Percentiles rank a stretch among this genome's conserved stretches.
These are phyloP conservation scores for Hedya salicella DNA, from an alignment of 2,888 invertebrate species.

Conservation along the genomic window DNA sequence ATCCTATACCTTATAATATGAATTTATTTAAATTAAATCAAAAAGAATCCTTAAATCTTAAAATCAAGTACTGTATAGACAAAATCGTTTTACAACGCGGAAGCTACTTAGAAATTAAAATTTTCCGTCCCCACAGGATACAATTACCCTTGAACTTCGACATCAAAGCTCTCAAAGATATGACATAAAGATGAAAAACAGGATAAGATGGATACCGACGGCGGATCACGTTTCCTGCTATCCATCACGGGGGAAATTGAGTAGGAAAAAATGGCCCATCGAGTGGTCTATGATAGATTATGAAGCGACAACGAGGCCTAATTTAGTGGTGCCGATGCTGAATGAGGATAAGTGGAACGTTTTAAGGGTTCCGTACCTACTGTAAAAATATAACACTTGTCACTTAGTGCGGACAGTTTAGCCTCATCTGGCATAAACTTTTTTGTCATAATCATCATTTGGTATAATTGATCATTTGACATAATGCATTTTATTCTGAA, in stretches of 20 bases:
- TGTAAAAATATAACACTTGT: too few species aligned
- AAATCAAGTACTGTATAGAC: background rate
- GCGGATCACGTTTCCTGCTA: conserved; percentile 27
- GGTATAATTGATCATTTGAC: too few species aligned
- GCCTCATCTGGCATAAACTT: too few species aligned
- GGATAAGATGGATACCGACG: conserved; percentile 20
- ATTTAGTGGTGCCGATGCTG: background rate
- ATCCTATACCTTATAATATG: too few species aligned
- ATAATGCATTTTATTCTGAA: too few species aligned
- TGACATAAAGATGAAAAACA: conserved; percentile 18
- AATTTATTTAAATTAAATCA: too few species aligned
- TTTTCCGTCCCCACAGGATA: conserved; percentile 1
- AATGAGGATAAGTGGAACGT: background rate
- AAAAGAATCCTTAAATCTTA: background rate
- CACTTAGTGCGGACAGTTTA: too few species aligned
- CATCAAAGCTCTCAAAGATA: conserved; percentile 35
- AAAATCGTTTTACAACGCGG: background rate
- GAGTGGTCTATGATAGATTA: conserved; percentile 37
- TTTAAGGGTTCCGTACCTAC: background rate
- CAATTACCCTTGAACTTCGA: conserved; percentile 39
- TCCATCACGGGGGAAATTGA: conserved; percentile 42
- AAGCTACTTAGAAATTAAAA: conserved; percentile 28
- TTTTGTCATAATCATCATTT: too few species aligned
- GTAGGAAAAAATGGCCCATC: conserved; percentile 25
- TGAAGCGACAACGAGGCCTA: conserved; percentile 6